phyloP scores from a whole-genome alignment of 2,113 vertebrate species.

The Climacteris rufus region DNA sequence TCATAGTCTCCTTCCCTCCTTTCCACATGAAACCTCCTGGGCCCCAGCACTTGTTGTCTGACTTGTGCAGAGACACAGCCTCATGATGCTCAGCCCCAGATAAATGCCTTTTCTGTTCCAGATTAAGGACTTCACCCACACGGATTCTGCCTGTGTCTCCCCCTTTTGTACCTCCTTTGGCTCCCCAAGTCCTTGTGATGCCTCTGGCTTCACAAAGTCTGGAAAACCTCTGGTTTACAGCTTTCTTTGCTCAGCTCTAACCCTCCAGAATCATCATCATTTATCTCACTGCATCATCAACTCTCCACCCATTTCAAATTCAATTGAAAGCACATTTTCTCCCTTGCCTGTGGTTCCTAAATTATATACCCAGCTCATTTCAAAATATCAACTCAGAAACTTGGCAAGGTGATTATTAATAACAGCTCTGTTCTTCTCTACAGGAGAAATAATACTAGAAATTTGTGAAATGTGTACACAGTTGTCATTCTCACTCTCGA shows the following conservation, averaged over 20 bases:
- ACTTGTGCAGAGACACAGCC: background rate
- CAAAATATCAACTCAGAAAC: slow-evolving; percentile 41
- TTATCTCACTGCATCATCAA: slow-evolving; percentile 12
- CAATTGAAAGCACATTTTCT: slow-evolving; percentile 42
- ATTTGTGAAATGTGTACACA: slow-evolving; percentile 51
- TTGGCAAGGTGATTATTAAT: slow-evolving; percentile 57
- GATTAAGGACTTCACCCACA: background rate
- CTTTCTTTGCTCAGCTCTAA: background rate
- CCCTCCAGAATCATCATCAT: background rate
- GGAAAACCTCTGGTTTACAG: background rate
- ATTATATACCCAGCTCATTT: slow-evolving; percentile 24
- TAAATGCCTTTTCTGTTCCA: background rate
- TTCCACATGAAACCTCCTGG: accelerated
- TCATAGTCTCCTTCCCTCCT: background rate
- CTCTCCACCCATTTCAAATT: slow-evolving; percentile 2
- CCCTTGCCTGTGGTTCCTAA: slow-evolving; percentile 12
- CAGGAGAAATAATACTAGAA: slow-evolving; percentile 32
- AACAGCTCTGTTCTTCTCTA: slow-evolving; percentile 18
- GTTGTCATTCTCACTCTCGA: slow-evolving; percentile 30
- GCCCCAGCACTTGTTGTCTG: background rate
- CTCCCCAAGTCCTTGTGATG: background rate
- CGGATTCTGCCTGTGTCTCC: background rate
- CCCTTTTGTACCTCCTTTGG: background rate
- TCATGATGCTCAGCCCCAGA: background rate
- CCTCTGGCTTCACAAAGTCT: background rate